These are phyloP conservation scores for Eilema depressum DNA, from an alignment of 2,888 invertebrate species.

Conservation along the genomic window DNA sequence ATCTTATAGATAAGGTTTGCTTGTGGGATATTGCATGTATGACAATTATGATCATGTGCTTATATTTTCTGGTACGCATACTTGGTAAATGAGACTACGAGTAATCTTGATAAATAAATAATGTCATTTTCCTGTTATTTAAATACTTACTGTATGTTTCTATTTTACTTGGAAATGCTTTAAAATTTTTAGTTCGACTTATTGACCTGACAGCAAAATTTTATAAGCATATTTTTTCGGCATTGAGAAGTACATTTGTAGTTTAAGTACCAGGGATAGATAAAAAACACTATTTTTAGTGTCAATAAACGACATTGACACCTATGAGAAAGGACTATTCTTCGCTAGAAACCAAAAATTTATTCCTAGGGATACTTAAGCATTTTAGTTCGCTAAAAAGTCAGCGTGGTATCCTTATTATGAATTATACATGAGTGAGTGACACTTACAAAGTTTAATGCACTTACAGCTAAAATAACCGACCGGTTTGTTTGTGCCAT, in stretches of 20 bases:
- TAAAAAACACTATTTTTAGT: too few species aligned
- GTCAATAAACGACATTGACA: too few species aligned
- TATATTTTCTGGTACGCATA: conserved; percentile 4
- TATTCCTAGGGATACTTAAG: background rate
- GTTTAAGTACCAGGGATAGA: too few species aligned
- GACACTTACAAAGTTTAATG: background rate
- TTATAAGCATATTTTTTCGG: too few species aligned
- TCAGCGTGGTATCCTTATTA: background rate
- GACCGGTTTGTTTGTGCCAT: background rate
- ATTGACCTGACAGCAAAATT: too few species aligned
- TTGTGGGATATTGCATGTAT: conserved; percentile 32
- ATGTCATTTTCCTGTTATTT: background rate
- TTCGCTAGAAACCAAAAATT: too few species aligned
- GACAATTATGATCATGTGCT: conserved; percentile 31
- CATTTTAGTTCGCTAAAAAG: background rate
- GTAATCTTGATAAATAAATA: background rate
- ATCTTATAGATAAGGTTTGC: conserved; percentile 36
- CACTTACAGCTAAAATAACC: background rate
- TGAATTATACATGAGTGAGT: background rate
- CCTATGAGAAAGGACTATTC: too few species aligned
- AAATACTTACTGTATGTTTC: too few species aligned
- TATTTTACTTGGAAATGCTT: too few species aligned
- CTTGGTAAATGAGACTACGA: background rate
- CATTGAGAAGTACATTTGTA: too few species aligned
- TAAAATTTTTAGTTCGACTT: too few species aligned